Evolutionary conservation across 2,888 invertebrate genomes (phyloP), one percentile per base, ranked within the genome.

Genomic region (Idaea biselata): DNA sequence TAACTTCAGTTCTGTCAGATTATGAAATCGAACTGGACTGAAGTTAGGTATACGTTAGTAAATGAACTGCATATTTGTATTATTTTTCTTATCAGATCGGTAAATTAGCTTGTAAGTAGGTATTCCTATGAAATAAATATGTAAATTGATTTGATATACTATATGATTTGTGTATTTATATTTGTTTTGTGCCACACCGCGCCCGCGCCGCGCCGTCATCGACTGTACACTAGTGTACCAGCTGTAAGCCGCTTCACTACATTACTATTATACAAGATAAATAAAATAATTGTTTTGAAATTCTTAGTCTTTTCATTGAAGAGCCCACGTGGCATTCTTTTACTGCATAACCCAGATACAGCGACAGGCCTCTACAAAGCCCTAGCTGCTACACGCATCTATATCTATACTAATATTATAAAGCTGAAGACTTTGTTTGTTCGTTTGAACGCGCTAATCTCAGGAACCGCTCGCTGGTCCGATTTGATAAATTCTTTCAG

Each of bases 241-340:
- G 84, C 72, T 85, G 85, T 88, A 86, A 81, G 84, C 84, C 76
- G 89, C 90, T 90, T 89, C 88, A 88, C 84, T 83, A 84, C 83
- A 87, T 86, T 84, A 87, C 83, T 84, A 87, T 87, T 64, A 87
- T 86, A 90, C 88, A 87, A 87, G 79, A 88, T 86, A 85, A 89
- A 87, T 87, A 87, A 89, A 87, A 87, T 88, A 89, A 89, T 91
- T 91, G 91, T 91, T 91, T 91, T 87, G 81, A 89, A 71, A 79
- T 63, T 64, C 71, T 61, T 70, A 61, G 73, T 65, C 74, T 84
- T 83, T 88, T 73, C 11, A 44, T 44, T 44, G 25, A 25, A 25
- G 25, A 3, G 3, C 5, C 25, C 25, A 1, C 5, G 5, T 25
- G 25, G 5, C 25, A 25, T 25, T 25, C 1, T 25, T 25, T 25